Conservation (phyloP, 2,888 invertebrate genomes). For the Biston betularia region DNA sequence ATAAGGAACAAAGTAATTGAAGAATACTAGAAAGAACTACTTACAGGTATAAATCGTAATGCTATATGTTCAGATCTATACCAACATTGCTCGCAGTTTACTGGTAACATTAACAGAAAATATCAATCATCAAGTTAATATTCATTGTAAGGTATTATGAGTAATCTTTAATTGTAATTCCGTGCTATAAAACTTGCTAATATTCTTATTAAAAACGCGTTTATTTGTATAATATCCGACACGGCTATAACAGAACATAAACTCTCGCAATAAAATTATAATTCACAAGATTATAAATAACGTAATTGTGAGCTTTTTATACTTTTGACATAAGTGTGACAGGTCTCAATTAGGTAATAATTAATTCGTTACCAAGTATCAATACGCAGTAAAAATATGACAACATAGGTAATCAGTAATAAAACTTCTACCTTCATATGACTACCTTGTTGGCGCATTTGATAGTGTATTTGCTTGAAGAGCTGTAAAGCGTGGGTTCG, state of each 20-base stretch:
- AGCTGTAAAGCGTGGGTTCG: too few species aligned
- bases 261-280: background rate
- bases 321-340: constrained; percentile 23
- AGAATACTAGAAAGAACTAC: too few species aligned
- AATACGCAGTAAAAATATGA: background rate
- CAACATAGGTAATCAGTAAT: background rate
- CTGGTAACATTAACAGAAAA: background rate
- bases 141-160: constrained; percentile 10
- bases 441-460: too few species aligned
- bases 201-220: constrained; percentile 23
- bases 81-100: background rate
- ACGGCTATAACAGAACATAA: constrained; percentile 1
- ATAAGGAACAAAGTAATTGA: too few species aligned
- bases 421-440: background rate
- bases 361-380: background rate
- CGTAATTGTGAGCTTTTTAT: constrained; percentile 15
- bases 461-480: too few species aligned
- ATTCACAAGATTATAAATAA: constrained; percentile 24
- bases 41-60: too few species aligned
- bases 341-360: constrained; percentile 15
- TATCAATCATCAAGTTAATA: constrained; percentile 2
- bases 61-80: background rate
- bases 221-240: constrained; percentile 19
- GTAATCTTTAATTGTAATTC: constrained; percentile 17
- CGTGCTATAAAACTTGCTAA: constrained; percentile 19